Evolutionary conservation across 2,888 invertebrate species (phyloP), one percentile per base, ranked within the genome.

Genomic region (Dolichomitus sp.): DNA sequence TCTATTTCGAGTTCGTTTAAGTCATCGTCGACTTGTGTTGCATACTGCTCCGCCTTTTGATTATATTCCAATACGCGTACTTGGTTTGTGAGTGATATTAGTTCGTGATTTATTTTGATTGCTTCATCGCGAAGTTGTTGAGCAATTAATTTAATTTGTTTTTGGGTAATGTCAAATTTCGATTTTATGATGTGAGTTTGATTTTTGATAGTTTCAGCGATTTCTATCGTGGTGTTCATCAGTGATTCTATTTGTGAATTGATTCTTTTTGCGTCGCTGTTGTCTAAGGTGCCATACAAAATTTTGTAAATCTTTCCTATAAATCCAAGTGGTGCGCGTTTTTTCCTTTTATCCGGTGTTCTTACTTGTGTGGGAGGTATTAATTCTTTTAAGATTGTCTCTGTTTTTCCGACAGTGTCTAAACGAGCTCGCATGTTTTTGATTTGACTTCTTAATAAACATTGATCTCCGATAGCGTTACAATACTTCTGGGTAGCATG

Each of bases 141-240:
- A 4, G 7, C 11, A n/a, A 59, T 4, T 30, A n/a, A 59, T 59
- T 14, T 33, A 2, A 59, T 59, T 33, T 59, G 33, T 33, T 33
- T 59, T n/a, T 59, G 33, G 4, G 59, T 59, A 4, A 59, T 59
- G 4, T 59, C 17, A n/a, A 59, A 59, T n/a, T 27, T 4, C n/a
- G 59, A 59, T 33, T n/a, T 33, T 4, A 59, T 59, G 5, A 59
- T 33, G 59, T 59, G 59, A 1, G 33, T 59, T 59, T 59, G 59
- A n/a, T 12, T 59, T 33, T 14, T 33, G 7, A 33, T 3, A 2
- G 33, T 30, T 59, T 33, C 59, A 0, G 33, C 33, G 33, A 59
- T n/a, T 23, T 54, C 19, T 23, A 27, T 5, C 11, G 54, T 27
- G 2, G 17, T 54, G 12, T 54, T 54, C 27, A 7, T 23, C 4